phyloP scores from a whole-genome alignment of 1,140 invertebrate genomes.

The Pogonus chalceus region DNA sequence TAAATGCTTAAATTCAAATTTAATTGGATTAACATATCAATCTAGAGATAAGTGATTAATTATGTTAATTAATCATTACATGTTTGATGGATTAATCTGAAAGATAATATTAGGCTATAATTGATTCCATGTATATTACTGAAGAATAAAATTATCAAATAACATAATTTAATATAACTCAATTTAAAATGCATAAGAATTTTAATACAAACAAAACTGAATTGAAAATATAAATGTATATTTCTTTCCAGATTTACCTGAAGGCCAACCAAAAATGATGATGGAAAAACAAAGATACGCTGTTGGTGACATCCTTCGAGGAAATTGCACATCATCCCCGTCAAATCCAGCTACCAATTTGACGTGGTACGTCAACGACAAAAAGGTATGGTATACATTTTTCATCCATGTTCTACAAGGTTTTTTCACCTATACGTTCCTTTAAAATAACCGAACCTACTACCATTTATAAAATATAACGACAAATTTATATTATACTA shows the following conservation, averaged over 20 bases:
- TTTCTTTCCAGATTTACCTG: slow-evolving; percentile 47
- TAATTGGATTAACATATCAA: no score
- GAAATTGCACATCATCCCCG: slow-evolving; percentile 62
- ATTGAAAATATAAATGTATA: slow-evolving; percentile 8
- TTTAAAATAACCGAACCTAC: not conserved
- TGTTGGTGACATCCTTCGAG: slow-evolving; percentile 58
- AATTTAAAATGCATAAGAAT: no score
- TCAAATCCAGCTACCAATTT: slow-evolving; percentile 65
- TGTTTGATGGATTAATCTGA: not conserved
- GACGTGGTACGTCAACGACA: slow-evolving; percentile 64
- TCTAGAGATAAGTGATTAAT: no score
- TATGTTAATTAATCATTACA: no score
- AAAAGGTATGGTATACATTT: slow-evolving; percentile 41
- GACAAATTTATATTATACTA: no score
- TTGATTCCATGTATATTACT: not conserved
- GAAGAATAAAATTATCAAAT: not conserved
- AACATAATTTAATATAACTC: no score
- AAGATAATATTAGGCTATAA: not conserved
- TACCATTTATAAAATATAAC: not conserved
- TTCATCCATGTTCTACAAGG: slow-evolving; percentile 16
- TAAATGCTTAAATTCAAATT: no score
- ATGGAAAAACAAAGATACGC: slow-evolving; percentile 57
- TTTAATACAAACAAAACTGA: no score
- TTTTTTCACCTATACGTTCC: slow-evolving; percentile 3
- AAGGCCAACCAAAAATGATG: slow-evolving; percentile 46